phyloP scores from a whole-genome alignment of 2,797 vertebrate species.

The Lerista edwardsae region DNA sequence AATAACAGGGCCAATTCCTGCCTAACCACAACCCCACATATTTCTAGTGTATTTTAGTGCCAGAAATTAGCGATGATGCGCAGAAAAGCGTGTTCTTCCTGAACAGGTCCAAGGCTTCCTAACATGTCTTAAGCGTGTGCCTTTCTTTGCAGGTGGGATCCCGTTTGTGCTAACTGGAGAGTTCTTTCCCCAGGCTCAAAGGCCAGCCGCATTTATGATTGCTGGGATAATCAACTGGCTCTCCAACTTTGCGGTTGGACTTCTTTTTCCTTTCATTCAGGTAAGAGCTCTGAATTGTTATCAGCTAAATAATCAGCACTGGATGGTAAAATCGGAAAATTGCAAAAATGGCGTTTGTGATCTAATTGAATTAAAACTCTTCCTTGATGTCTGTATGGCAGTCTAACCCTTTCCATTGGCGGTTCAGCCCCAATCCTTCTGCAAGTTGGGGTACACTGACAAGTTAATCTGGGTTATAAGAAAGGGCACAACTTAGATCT shows the following conservation, averaged over 20 bases:
- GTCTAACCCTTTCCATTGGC: too few species aligned
- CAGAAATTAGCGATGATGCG: neutral
- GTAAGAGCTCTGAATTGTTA: slow-evolving; percentile 62
- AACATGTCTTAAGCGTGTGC: neutral
- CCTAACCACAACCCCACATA: neutral
- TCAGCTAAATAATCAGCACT: fast-evolving
- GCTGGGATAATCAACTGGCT: slow-evolving; percentile 92
- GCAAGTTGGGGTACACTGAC: too few species aligned
- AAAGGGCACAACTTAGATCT: too few species aligned
- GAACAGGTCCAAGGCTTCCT: neutral
- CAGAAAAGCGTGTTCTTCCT: neutral
- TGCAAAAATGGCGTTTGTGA: neutral
- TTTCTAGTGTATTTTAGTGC: neutral
- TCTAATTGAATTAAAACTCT: neutral
- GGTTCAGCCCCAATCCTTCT: too few species aligned
- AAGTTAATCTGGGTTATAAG: too few species aligned
- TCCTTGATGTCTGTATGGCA: neutral
- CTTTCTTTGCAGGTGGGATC: slow-evolving; percentile 85
- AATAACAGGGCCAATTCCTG: neutral
- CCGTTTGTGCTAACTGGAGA: slow-evolving; percentile 93
- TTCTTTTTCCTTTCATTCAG: slow-evolving; percentile 95
- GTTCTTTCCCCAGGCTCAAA: slow-evolving; percentile 90
- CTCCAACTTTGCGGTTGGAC: slow-evolving; percentile 88
- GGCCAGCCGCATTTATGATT: slow-evolving; percentile 89
- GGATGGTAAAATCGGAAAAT: neutral